Evolutionary conservation across 1,140 invertebrate species (phyloP).

Genomic region (Halesus radiatus): DNA sequence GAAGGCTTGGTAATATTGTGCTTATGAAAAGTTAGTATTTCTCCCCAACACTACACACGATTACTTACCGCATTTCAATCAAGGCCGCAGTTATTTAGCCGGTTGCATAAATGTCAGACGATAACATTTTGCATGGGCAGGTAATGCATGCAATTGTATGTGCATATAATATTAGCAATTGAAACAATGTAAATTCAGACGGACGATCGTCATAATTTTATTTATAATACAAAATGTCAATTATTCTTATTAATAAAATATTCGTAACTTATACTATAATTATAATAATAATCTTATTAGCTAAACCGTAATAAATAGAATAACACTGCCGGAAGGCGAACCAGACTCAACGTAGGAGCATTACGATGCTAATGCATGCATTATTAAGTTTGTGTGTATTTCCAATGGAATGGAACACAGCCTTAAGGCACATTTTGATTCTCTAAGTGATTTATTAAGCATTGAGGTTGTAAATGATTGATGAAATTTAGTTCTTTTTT

Average conservation of each 20-base stretch:
- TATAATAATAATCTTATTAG: background rate
- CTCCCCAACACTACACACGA: background rate
- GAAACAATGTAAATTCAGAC: conserved; percentile 9
- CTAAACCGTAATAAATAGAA: background rate
- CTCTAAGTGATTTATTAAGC: too few species aligned
- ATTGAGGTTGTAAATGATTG: too few species aligned
- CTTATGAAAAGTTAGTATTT: background rate
- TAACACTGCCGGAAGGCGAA: background rate
- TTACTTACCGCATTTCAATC: background rate
- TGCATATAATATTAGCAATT: conserved; percentile 8
- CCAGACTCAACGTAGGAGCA: background rate
- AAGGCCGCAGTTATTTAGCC: background rate
- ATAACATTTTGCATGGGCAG: background rate
- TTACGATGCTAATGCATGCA: background rate
- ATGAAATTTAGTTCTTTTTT: too few species aligned
- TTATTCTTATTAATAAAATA: conserved; percentile 14
- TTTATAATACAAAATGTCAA: conserved; percentile 14
- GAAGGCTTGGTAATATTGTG: background rate
- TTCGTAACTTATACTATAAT: background rate
- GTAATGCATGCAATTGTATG: conserved; percentile 13
- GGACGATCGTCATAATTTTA: conserved; percentile 9
- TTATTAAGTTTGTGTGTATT: too few species aligned
- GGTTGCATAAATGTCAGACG: conserved; percentile 25
- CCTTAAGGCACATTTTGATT: too few species aligned
- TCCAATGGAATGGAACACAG: too few species aligned